phyloP scores from a whole-genome alignment of 2,113 vertebrate genomes.

The Bucco capensis region DNA sequence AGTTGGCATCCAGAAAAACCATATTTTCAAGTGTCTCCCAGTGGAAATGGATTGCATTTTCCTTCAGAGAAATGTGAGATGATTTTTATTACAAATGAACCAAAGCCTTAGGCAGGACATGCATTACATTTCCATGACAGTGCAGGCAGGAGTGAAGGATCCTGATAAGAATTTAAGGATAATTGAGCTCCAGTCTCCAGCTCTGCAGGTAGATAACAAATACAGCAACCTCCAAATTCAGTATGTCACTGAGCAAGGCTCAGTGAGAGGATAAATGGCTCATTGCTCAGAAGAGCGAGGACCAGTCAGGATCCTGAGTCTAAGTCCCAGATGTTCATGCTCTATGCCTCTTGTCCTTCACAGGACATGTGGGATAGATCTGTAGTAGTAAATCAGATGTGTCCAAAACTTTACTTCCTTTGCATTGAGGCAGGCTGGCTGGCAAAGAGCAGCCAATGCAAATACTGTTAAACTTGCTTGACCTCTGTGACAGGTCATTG shows the following conservation, averaged over 20 bases:
- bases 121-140: conserved; percentile 36
- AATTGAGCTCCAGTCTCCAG: conserved; percentile 10
- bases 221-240: background rate
- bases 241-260: accelerated
- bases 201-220: conserved; percentile 30
- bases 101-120: conserved; percentile 53
- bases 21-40: conserved; percentile 6
- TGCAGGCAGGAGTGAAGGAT: conserved; percentile 1
- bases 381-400: background rate
- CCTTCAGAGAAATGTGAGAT: conserved; percentile 38
- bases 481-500: background rate
- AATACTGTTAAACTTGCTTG: background rate
- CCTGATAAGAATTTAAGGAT: conserved; percentile 14
- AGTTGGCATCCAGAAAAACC: conserved; percentile 36
- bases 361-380: background rate
- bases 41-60: conserved; percentile 25
- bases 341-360: background rate
- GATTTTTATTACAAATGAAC: conserved; percentile 52
- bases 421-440: background rate
- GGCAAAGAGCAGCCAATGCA: background rate
- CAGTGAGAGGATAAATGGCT: background rate
- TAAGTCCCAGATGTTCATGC: background rate
- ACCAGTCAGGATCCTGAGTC: background rate
- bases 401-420: background rate
- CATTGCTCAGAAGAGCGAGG: background rate